Base-by-base conservation (phyloP, 2,888 invertebrate species). In the Stenodera caucasica region DNA sequence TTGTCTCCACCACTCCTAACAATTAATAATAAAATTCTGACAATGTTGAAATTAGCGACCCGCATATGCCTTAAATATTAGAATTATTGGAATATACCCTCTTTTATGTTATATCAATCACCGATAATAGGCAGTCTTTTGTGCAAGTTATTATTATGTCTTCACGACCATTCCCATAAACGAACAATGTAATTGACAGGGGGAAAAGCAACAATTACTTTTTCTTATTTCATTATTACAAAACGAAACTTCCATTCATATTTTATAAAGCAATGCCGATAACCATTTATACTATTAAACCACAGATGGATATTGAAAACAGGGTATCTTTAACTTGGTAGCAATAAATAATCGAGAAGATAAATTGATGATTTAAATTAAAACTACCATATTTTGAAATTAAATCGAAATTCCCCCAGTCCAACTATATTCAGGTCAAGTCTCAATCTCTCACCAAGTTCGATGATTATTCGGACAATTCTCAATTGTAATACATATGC, bases 91-190 rank as follows among this genome's bases (percentile, higher is more conserved):
- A 56, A 57, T 63, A 40, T 21, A 40, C 40, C 40, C 50, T 49
- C 63, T 58, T 62, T 62, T 62, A 59, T 62, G 62, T 59, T 57
- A 58, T 58, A 63, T 63, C 63, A 63, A 63, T 63, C 59, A 63
- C 51, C 63, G 40, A 56, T 63, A 59, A 63, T 59, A 59, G 63
- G 63, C 63, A 59, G 49, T 63, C 40, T 40, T 40, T 50, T 59
- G 57, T 53, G 54, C 55, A 59, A 63, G 58, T 59, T 63, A 58
- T 63, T 63, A 63, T 63, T 63, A 63, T 59, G 59, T 63, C 63
- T 57, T 63, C 59, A 63, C 63, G 54, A 56, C 53, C 56, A 37
- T 58, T 32, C 50, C 59, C 57, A 59, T 63, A 63, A 63, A 62
- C 59, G 62, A 58, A 62, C 58, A 59, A 56, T 59, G 56, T 62